Base-by-base conservation (phyloP, 2,888 invertebrate species). In the Tyria jacobaeae region DNA sequence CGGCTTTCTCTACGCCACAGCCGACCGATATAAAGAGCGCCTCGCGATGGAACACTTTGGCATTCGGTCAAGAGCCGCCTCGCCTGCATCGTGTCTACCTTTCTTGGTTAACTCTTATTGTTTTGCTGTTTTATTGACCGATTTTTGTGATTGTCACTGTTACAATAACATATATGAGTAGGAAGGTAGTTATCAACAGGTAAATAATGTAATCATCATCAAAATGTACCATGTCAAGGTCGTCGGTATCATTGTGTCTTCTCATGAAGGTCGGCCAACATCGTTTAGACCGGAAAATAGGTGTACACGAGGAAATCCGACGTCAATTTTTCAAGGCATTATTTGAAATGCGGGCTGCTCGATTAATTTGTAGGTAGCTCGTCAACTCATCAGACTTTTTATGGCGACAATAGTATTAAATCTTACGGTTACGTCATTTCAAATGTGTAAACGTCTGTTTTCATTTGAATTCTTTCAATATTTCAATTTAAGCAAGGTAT, bases 31-130 rank as follows among this genome's bases (percentile, higher is more conserved):
- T 94, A 94, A 94, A 93, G 91, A 91, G 91, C 90, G 91, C 86
- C 79, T 87, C 87, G 89, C 90, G 88, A 85, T 87, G 86, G 87
- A 89, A 89, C 80, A 90, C 93, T 90, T 93, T 76, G 94, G 93
- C 94, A 94, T 92, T 94, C 94, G 94, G 93, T 88, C 89, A 84
- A 89, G 91, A 93, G 91, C 93, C 94, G 94, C 92, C 89, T 91
- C 83, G 93, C 93, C 92, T 90, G 89, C 90, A 87, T 89, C 88
- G 88, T 80, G 89, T 83, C 82, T 81, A 80, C 68, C 79, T 83
- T 79, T 83, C 84, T 87, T 87, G 84, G 83, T 78, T 81, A 81
- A 81, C 72, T 83, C 76, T n/a, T 78, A 86, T 88, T 87, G 71
- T 74, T 86, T 85, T 84, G 82, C 82, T 87, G 84, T 82, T 83